Conservation (phyloP, 2,888 invertebrate genomes). For the Hedychridium roseum region DNA sequence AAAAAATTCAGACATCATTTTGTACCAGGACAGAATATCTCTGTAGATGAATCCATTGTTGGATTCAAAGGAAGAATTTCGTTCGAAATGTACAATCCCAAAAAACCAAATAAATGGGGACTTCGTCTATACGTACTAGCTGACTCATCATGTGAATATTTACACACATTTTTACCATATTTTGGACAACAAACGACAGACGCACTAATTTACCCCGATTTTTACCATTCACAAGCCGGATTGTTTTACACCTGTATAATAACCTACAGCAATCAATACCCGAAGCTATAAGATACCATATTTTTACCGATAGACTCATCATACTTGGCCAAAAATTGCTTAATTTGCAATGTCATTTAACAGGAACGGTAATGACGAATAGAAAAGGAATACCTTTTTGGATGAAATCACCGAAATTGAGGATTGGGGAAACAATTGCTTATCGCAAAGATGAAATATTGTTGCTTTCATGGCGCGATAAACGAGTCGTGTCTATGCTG, state of each 20-base stretch:
- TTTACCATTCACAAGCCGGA: slow-evolving; percentile 27
- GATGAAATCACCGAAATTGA: too few species aligned
- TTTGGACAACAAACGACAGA: slow-evolving; percentile 22
- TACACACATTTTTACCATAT: slow-evolving; percentile 25
- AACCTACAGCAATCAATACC: slow-evolving; percentile 19
- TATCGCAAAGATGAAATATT: too few species aligned
- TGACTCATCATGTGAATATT: slow-evolving; percentile 22
- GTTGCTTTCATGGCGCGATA: too few species aligned
- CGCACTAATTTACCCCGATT: slow-evolving; percentile 19
- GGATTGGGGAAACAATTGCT: too few species aligned
- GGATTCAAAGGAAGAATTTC: slow-evolving; percentile 5
- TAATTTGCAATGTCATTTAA: slow-evolving; percentile 20
- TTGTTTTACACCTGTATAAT: slow-evolving; percentile 22
- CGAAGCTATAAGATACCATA: slow-evolving; percentile 22
- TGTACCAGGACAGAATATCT: too few species aligned
- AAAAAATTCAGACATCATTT: slow-evolving; percentile 1
- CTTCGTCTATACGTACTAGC: slow-evolving; percentile 11
- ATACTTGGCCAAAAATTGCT: slow-evolving; percentile 23
- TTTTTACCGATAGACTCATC: slow-evolving; percentile 27
- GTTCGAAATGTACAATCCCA: slow-evolving; percentile 4
- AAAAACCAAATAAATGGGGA: slow-evolving; percentile 15
- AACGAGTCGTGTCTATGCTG: too few species aligned
- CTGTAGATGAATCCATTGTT: slow-evolving; percentile 8
- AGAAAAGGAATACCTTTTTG: slow-evolving; percentile 28
- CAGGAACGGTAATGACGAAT: slow-evolving; percentile 26